Base-by-base conservation (phyloP, 2,888 invertebrate genomes). In the Hypercompe scribonia region DNA sequence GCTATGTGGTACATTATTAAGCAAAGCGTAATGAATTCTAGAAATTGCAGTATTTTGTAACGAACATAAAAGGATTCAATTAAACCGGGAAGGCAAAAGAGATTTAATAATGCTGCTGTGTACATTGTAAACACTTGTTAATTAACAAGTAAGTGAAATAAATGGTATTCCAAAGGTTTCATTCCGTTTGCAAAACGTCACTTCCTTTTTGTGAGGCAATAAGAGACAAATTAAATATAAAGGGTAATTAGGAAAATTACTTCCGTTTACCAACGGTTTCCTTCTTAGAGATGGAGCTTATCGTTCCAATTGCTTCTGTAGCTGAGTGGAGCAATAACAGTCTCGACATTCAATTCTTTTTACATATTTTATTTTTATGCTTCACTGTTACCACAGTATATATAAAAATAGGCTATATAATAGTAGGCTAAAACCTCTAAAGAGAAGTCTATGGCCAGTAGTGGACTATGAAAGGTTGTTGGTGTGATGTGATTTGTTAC, bases 1-100 rank as follows among this genome's bases (percentile, higher is more conserved):
- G 70, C 75, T 78, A 76, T 81, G 78, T 58, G 24, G 10, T 85
- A 84, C 81, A 85, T 86, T 86, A 87, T 88, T 89, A 84, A 89
- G 84, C 80, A 81, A 80, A 86, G 84, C 83, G 73, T 68, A 73
- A 39, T 70, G 69, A 75, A 75, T 76, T 81, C 78, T 79, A 80
- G 31, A 76, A 75, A 76, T 50, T 77, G 66, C 73, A 79, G 70
- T 77, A 75, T 76, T 81, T 76, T 78, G 78, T 84, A 81, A 79
- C 78, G 74, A 78, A 72, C 76, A 70, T 72, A 81, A 70, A 78
- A 61, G 61, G 75, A 73, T 81, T 78, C 80, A 82, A 83, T 78
- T 77, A 74, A 77, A 78, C 71, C 7, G 24, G 10, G 24, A 50
- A 73, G 65, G 70, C 68, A 81, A 80, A 82, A 83, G 80, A 73